phyloP scores from a whole-genome alignment of 2,797 vertebrate species.

The Amblyraja radiata region DNA sequence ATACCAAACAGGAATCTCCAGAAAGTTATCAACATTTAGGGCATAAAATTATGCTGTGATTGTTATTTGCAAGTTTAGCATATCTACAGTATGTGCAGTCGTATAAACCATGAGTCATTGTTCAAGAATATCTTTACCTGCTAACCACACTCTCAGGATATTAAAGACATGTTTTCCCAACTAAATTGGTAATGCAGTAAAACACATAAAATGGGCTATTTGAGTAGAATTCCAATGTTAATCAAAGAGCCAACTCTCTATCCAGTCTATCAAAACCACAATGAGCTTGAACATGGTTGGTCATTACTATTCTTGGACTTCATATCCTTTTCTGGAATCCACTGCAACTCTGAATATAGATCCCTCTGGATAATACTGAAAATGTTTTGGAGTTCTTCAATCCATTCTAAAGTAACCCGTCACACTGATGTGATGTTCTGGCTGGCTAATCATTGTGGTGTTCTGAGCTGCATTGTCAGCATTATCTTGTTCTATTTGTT shows the following conservation, averaged over 20 bases:
- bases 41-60: not conserved
- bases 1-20: not conserved
- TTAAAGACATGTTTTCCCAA: not conserved
- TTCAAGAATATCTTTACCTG: not conserved
- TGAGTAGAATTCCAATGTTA: not conserved
- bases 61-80: not conserved
- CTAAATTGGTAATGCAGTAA: not conserved
- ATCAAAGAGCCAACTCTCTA: not conserved
- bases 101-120: not conserved
- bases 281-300: not conserved
- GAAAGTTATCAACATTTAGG: not conserved
- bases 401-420: not conserved
- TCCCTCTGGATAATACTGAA: not conserved
- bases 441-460: not conserved
- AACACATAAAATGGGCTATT: not conserved
- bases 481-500: no score
- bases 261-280: not conserved
- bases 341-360: not conserved
- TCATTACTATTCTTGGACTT: not conserved
- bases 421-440: not conserved
- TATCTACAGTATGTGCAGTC: not conserved
- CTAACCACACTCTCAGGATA: not conserved
- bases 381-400: not conserved
- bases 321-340: not conserved
- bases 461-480: not conserved